Base-by-base conservation (phyloP, 2,888 invertebrate genomes). In the Dynastes tityus region DNA sequence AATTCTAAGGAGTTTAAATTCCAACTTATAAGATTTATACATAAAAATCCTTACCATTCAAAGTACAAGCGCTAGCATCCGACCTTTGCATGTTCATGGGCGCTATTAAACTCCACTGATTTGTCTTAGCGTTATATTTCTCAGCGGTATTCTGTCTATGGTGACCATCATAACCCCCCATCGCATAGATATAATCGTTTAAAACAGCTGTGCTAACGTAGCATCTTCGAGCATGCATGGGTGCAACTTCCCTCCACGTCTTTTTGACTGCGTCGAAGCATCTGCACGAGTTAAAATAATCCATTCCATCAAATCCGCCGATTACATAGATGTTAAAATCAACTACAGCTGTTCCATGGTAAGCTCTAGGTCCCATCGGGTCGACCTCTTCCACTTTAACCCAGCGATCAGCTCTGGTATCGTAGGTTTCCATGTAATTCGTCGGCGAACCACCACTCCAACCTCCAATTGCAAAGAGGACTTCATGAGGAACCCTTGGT, bases 281-380 rank as follows among this genome's bases (percentile, higher is more conserved):
- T 8, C 96, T 78, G 80, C 92, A 92, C 61, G 92, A 92, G 87
- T 92, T 93, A 86, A 93, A 93, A 84, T 92, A 92, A 84, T 95
- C 94, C 89, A 93, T 92, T n/a, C 97, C 97, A 85, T 98, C 96
- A 86, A 97, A 98, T 3, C 98, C 98, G 0, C 98, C 98, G 82
- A 98, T 95, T 3, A 97, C 94, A 88, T 95, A 97, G 81, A 98
- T 96, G 85, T 94, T 93, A 83, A 92, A 92, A 0, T 95, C 96
- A 0, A 98, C 91, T 0, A 97, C 96, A 0, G 96, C 96, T 0
- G 96, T 95, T n/a, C 97, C 97, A 86, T 98, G 98, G 87, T 98
- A 98, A 0, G 97, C 97, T 75, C 97, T 91, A 0, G 97, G 95
- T 32, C 96, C 97, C 11, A 92, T 92, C 2, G 95, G 93, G 88